Evolutionary conservation across 1,140 invertebrate genomes (phyloP), one percentile per base, ranked within the genome.

Genomic region (Drosophila nikananu): DNA sequence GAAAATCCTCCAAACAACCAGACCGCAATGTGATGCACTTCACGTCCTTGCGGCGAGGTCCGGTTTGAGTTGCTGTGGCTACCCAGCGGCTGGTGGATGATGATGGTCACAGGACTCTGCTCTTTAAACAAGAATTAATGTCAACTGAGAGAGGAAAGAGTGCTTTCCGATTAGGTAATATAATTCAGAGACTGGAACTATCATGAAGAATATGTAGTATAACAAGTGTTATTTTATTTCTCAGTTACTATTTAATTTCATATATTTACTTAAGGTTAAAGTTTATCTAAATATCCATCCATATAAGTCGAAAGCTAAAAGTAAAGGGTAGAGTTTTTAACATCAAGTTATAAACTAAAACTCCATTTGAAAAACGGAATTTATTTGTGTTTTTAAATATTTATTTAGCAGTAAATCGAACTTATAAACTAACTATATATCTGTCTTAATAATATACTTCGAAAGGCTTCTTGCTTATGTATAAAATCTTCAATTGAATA

Each of bases 21-120:
- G 68, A 72, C 68, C 65, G 46, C 68, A 61, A 74, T 73, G 55
- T 73, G 54, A 60, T 73, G 70, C 70, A 72, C 54, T 60, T 60
- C 65, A 55, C 37, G 54, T 52, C 46, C 70, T 41, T 72, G 54
- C 37, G 46, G 37, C 44, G 30, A 23, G 49, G 21, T 63, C 17
- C 30, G 27, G 58, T 27, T 57, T 39, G 54, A 39, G 19, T 19
- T 30, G 27, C 48, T 49, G 48, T 13, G 48, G 48, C 48, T n/a
- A n/a, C 23, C 46, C 46, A 25, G 15, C 3, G 12, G 10, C 32
- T 17, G 46, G 65, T 10, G 4, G 23, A 12, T 5, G 37, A 6
- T 35, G 12, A 51, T 27, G 15, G 44, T 39, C 35, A 23, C n/a
- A 35, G 62, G 27, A n/a, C 2, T 13, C 62, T 37, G 46, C 48